phyloP scores from a whole-genome alignment of 2,113 vertebrate genomes.

The Leptosomus discolor region DNA sequence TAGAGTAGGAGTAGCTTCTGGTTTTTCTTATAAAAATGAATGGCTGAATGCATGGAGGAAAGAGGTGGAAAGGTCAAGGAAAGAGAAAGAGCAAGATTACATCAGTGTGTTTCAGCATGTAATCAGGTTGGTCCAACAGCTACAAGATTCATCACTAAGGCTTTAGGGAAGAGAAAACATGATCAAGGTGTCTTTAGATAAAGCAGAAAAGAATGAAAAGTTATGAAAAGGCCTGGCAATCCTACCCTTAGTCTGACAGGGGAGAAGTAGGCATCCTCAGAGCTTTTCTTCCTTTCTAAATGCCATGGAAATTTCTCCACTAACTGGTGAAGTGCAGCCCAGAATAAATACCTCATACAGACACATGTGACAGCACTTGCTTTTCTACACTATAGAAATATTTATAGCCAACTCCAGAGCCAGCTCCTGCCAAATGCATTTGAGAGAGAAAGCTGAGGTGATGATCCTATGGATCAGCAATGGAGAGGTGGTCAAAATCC shows the following conservation, averaged over 20 bases:
- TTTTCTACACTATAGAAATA: not conserved
- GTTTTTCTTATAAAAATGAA: conserved; percentile 29
- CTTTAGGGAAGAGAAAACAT: conserved; percentile 9
- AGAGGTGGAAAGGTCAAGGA: conserved; percentile 15
- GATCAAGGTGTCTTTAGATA: not conserved
- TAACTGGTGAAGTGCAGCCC: not conserved
- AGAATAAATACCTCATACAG: not conserved
- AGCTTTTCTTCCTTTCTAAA: not conserved
- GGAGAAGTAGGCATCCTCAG: not conserved
- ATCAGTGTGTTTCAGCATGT: conserved; percentile 1
- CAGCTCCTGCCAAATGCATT: not conserved
- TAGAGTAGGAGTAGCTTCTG: conserved; percentile 22
- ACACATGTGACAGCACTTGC: not conserved
- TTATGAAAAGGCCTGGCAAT: not conserved
- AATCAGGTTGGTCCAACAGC: not conserved
- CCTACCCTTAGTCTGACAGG: not conserved
- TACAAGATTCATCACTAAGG: not conserved
- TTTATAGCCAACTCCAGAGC: not conserved
- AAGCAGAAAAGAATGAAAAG: not conserved
- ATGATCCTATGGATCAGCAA: not conserved
- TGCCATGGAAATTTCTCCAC: not conserved
- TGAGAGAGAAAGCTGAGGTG: not conserved
- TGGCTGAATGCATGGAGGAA: conserved; percentile 18
- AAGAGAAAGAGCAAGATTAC: conserved; percentile 22
- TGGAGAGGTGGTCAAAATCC: not conserved